These are phyloP conservation scores for Drosophila orena DNA, from an alignment of 1,140 invertebrate species.

Conservation along the genomic window DNA sequence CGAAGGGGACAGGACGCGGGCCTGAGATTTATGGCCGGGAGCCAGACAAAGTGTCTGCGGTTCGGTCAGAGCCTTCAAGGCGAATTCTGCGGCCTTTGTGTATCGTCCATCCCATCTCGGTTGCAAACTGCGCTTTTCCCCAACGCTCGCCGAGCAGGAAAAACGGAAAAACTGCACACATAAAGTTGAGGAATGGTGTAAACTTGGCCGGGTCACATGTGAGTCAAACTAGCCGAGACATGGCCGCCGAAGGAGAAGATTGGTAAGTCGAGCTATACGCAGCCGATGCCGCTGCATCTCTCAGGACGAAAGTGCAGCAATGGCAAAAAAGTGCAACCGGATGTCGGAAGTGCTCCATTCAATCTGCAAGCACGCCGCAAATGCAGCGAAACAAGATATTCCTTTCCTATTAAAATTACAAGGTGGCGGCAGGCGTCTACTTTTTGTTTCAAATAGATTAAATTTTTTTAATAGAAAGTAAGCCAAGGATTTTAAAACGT, in stretches of 20 bases:
- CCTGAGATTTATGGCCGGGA: conserved; percentile 74
- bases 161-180: conserved; percentile 1
- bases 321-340: conserved; percentile 58
- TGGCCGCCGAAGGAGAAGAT: conserved; percentile 20
- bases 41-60: conserved; percentile 83
- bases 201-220: conserved; percentile 53
- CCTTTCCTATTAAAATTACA: conserved; percentile 78
- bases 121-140: conserved; percentile 24
- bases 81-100: conserved; percentile 54
- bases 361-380: conserved; percentile 73
- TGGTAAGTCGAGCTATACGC: conserved; percentile 55
- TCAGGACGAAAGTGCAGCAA: conserved; percentile 72
- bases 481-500: too few species aligned
- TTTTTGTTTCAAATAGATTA: too few species aligned
- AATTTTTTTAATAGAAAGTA: not conserved
- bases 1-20: conserved; percentile 35
- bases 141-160: conserved; percentile 1
- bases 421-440: conserved; percentile 42
- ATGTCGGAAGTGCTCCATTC: conserved; percentile 80
- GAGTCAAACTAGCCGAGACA: conserved; percentile 54
- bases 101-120: conserved; percentile 38
- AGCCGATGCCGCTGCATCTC: conserved; percentile 51
- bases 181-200: conserved; percentile 22
- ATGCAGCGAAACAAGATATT: conserved; percentile 73
- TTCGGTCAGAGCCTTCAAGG: conserved; percentile 64